A percentile compares a stretch with the other conserved stretches of the same genome.
Conservation (phyloP, 2,888 invertebrate species). For the Hololepta plana region DNA sequence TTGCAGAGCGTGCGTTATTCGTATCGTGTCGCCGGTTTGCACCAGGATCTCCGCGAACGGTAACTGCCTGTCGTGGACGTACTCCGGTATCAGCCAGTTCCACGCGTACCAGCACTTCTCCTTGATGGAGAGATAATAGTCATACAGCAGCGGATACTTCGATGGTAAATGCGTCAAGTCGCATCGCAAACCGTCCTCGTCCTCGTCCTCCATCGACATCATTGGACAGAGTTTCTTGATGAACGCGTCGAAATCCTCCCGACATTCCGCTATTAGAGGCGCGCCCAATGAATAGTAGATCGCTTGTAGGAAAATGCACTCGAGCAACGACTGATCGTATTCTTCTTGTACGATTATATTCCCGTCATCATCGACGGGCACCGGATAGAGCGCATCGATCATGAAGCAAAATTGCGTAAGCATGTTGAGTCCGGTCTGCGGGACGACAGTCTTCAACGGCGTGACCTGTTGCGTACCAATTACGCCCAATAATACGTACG, state of each 20-base stretch:
- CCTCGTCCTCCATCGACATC: slow-evolving; percentile 46
- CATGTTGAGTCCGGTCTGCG: slow-evolving; percentile 75
- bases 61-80: slow-evolving; percentile 48
- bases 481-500: slow-evolving; percentile 52
- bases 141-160: slow-evolving; percentile 53
- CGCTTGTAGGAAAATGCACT: slow-evolving; percentile 54
- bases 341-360: slow-evolving; percentile 17
- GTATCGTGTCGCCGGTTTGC: slow-evolving; percentile 74
- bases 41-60: slow-evolving; percentile 74
- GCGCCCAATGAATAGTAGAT: slow-evolving; percentile 79
- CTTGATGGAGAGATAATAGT: slow-evolving; percentile 58
- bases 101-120: slow-evolving; percentile 65
- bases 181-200: slow-evolving; percentile 42
- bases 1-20: slow-evolving; percentile 59
- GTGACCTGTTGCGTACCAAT: slow-evolving; percentile 51
- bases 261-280: slow-evolving; percentile 46
- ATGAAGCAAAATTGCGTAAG: slow-evolving; percentile 68
- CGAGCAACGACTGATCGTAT: slow-evolving; percentile 39
- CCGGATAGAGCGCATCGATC: slow-evolving; percentile 47
- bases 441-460: slow-evolving; percentile 65
- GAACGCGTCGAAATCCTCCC: slow-evolving; percentile 58
- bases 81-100: slow-evolving; percentile 61
- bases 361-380: slow-evolving; percentile 28
- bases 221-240: slow-evolving; percentile 58
- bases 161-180: slow-evolving; percentile 56